These are phyloP conservation scores for Vanessa tameamea DNA, from an alignment of 1,140 invertebrate genomes.

Conservation along the genomic window DNA sequence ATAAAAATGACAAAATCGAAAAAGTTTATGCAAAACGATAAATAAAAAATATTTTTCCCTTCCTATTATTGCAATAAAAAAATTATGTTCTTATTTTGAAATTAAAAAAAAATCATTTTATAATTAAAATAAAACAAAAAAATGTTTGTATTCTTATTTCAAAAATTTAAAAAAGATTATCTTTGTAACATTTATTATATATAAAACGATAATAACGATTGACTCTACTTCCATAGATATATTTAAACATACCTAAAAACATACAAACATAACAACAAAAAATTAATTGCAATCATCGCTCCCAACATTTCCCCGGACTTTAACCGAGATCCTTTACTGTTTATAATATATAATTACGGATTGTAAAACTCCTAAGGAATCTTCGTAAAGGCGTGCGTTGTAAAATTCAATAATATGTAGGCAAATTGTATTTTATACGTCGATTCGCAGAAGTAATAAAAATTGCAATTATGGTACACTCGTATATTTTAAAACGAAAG, in stretches of 20 bases:
- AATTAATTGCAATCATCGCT: constrained; percentile 10
- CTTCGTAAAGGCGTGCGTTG: constrained; percentile 59
- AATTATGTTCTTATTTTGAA: too few relatives aligned
- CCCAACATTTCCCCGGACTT: constrained; percentile 16
- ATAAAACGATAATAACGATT: neutral
- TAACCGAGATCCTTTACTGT: constrained; percentile 49
- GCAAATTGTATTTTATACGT: constrained; percentile 64
- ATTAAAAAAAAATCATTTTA: too few relatives aligned
- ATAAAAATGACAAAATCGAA: too few relatives aligned
- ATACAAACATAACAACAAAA: constrained; percentile 3
- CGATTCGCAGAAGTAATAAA: constrained; percentile 66
- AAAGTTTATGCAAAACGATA: too few relatives aligned
- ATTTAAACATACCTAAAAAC: neutral
- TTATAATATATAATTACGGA: constrained; percentile 80
- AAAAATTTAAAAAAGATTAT: too few relatives aligned
- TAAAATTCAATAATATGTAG: constrained; percentile 66
- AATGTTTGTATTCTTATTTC: too few relatives aligned
- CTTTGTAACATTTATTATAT: neutral
- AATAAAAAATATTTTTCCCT: too few relatives aligned
- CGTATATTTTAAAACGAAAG: constrained; percentile 5
- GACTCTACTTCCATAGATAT: neutral
- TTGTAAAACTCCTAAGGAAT: constrained; percentile 78
- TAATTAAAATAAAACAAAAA: too few relatives aligned
- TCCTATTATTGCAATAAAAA: too few relatives aligned
- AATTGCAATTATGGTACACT: constrained; percentile 58